phyloP scores from a whole-genome alignment of 2,888 invertebrate genomes.

The Tetheella fluctuosa region DNA sequence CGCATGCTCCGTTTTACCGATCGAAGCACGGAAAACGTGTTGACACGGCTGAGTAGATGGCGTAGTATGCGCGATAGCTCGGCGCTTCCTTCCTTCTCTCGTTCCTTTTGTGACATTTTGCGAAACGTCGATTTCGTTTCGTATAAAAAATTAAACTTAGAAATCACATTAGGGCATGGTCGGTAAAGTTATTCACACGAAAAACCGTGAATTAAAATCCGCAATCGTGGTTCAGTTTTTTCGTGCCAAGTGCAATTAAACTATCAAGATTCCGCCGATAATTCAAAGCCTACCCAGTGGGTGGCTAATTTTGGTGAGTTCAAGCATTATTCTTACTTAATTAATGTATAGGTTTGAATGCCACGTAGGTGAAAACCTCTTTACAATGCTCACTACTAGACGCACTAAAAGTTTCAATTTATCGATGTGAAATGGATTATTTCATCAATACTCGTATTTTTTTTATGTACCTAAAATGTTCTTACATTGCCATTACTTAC shows the following conservation, averaged over 20 bases:
- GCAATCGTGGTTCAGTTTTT: conserved; percentile 79
- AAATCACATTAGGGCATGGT: conserved; percentile 80
- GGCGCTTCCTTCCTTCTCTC: conserved; percentile 45
- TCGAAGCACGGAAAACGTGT: conserved; percentile 38
- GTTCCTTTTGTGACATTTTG: conserved; percentile 77
- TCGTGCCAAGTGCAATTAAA: conserved; percentile 85
- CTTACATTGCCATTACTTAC: conserved; percentile 26
- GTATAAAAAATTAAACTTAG: conserved; percentile 57
- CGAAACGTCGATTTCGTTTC: conserved; percentile 70
- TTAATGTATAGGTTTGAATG: conserved; percentile 19
- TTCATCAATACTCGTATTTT: not conserved
- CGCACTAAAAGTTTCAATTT: not conserved
- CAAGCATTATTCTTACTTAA: conserved; percentile 28
- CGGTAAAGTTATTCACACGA: conserved; percentile 73
- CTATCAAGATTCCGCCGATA: conserved; percentile 93
- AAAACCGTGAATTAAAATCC: conserved; percentile 74
- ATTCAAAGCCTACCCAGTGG: conserved; percentile 91
- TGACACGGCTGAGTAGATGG: conserved; percentile 55
- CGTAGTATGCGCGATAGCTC: conserved; percentile 46
- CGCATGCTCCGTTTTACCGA: conserved; percentile 68
- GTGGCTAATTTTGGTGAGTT: conserved; percentile 89
- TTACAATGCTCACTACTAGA: no score
- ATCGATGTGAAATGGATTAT: not conserved
- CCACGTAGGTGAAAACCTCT: conserved; percentile 2
- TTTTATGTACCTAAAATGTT: not conserved